Evolutionary conservation across 1,140 invertebrate species (phyloP).

Genomic region (Caerostris darwini): DNA sequence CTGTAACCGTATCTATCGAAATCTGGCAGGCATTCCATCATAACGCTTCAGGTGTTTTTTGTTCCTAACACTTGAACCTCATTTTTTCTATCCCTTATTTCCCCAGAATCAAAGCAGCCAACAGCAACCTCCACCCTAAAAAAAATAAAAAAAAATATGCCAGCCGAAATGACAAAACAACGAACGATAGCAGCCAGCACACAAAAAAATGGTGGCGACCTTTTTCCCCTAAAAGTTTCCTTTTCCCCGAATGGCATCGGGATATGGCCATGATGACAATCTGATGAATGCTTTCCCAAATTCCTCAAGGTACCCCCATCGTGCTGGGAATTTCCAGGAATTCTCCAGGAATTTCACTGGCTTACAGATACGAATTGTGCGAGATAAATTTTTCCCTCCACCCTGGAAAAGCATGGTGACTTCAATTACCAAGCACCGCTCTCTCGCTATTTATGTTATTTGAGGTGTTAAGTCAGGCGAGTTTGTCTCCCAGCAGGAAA

Average conservation of each 20-base stretch:
- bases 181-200: neutral
- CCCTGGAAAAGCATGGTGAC: neutral
- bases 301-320: slow-evolving; percentile 24
- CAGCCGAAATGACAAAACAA: neutral
- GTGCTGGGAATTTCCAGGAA: neutral
- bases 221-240: slow-evolving; percentile 9
- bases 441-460: slow-evolving; percentile 40
- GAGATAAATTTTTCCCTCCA: slow-evolving; percentile 51
- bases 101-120: neutral
- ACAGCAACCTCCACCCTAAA: neutral
- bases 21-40: slow-evolving; percentile 39
- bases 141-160: neutral
- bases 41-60: slow-evolving; percentile 6
- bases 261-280: slow-evolving; percentile 34
- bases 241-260: neutral
- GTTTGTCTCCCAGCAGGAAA: slow-evolving; percentile 16
- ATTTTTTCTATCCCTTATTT: neutral
- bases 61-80: neutral
- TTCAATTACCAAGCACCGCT: neutral
- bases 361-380: slow-evolving; percentile 43
- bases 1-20: slow-evolving; percentile 24
- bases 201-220: neutral
- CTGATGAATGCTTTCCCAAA: slow-evolving; percentile 42
- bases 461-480: slow-evolving; percentile 23
- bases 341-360: neutral